These are phyloP conservation scores for Diglossa cyanea DNA, from an alignment of 2,797 vertebrate species.

Conservation along the genomic window DNA sequence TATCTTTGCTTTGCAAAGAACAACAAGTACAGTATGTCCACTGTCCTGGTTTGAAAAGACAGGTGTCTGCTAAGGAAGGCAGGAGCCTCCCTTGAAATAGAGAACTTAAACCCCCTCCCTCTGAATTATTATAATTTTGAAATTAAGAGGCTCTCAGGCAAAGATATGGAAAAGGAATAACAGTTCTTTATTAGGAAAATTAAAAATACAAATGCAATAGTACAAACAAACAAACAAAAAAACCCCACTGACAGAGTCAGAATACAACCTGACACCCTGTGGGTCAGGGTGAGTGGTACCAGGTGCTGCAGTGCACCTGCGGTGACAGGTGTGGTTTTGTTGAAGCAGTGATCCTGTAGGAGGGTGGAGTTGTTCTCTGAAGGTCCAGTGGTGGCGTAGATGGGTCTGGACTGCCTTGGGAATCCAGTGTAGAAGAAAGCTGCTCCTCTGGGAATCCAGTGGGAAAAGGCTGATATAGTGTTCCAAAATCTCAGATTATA, in stretches of 20 bases:
- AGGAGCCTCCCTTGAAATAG: not conserved
- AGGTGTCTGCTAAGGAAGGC: not conserved
- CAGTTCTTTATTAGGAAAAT: not conserved
- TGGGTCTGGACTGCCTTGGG: not conserved
- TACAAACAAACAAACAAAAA: not conserved
- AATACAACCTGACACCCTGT: not conserved
- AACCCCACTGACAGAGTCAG: not conserved
- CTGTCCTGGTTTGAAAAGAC: not conserved
- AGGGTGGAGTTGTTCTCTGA: not conserved
- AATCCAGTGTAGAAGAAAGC: not conserved
- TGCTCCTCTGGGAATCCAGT: not conserved
- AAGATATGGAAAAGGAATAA: not conserved
- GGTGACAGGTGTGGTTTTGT: not conserved
- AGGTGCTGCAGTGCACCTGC: not conserved
- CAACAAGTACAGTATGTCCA: not conserved
- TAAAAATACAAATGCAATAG: not conserved
- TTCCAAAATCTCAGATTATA: not conserved
- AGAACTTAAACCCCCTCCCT: not conserved
- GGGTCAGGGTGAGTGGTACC: not conserved
- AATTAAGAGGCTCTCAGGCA: not conserved
- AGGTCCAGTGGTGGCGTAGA: not conserved
- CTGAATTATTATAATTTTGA: not conserved
- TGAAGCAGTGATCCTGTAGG: not conserved
- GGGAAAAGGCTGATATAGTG: not conserved
- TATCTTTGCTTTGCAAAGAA: not conserved